Base-by-base conservation (phyloP, 2,888 invertebrate species). In the Nephrotoma appendiculata region DNA sequence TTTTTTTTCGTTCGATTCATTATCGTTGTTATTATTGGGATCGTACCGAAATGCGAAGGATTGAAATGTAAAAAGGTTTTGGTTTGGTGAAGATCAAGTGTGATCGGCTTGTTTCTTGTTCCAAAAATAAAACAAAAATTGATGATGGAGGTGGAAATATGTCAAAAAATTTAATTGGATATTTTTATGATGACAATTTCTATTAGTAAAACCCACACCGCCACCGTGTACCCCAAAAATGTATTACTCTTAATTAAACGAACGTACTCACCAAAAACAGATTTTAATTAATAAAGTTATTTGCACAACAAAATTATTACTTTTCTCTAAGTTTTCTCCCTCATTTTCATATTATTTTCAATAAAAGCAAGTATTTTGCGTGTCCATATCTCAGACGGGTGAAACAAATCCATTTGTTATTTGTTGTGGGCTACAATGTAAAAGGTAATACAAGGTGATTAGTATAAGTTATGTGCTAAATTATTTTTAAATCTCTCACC, bases 321-420 rank as follows among this genome's bases (percentile, higher is more conserved):
- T 41, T 83, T 83, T 9, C 9, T 41, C 7, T 4, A 88, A 43
- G 91, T 45, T 6, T 48, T 12, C 48, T n/a, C 48, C n/a, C 48
- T 48, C 48, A 12, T 12, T 48, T 48, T 48, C 48, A 3, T 48
- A 57, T 57, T 48, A 57, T 57, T n/a, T 57, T 57, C 52, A 57
- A 15, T 57, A 57, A 5, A 57, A 57, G 15, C 52, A 57, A 57
- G n/a, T 15, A 57, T 57, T 57, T 15, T 6, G 15, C 19, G 19
- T 57, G 6, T 57, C 15, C 52, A 57, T 57, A 57, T 57, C 52
- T 94, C 94, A 95, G 91, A 95, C 95, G 89, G 95, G 95, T 90
- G 95, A 94, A 91, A 95, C 95, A 93, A 95, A 95, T 89, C 95
- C 95, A 91, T 94, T 94, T 93, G 95, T 94, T 90, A 94, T 93